These are phyloP conservation scores for Eptesicus fuscus DNA, from an alignment of 2,113 vertebrate species.

Conservation along the genomic window DNA sequence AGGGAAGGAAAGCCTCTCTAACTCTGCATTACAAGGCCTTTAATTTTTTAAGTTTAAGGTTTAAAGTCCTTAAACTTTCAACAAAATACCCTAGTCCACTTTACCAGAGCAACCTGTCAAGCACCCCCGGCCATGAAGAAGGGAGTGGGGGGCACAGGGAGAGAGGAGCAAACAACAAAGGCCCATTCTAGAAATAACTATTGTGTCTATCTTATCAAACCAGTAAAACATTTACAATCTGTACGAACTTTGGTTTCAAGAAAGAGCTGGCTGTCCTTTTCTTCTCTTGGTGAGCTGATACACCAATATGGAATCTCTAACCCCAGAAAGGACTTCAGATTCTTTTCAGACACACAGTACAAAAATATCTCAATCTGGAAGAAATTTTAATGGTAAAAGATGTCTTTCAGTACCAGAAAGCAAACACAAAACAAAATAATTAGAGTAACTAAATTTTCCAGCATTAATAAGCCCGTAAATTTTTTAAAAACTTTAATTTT, in stretches of 20 bases:
- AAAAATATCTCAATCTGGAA: neutral
- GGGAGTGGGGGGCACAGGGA: accelerated
- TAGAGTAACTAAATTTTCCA: neutral
- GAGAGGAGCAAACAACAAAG: neutral
- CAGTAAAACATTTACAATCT: neutral
- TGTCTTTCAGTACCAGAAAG: constrained; percentile 1
- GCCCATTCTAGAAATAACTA: neutral
- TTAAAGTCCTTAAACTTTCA: neutral
- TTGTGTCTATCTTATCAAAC: neutral
- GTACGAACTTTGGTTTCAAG: neutral
- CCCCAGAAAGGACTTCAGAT: neutral
- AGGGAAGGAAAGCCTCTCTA: neutral
- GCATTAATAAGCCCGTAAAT: neutral
- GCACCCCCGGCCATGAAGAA: neutral
- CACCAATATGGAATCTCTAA: neutral
- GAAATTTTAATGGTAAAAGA: neutral
- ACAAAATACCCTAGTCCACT: neutral
- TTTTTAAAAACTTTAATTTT: neutral
- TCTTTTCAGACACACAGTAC: neutral
- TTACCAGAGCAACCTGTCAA: constrained; percentile 20
- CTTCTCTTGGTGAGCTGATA: neutral
- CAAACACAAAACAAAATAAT: neutral
- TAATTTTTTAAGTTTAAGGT: neutral
- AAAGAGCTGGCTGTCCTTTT: neutral
- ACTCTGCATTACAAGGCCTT: neutral